Evolutionary conservation across 2,113 vertebrate species (phyloP).

Genomic region (Tragulus kanchil): DNA sequence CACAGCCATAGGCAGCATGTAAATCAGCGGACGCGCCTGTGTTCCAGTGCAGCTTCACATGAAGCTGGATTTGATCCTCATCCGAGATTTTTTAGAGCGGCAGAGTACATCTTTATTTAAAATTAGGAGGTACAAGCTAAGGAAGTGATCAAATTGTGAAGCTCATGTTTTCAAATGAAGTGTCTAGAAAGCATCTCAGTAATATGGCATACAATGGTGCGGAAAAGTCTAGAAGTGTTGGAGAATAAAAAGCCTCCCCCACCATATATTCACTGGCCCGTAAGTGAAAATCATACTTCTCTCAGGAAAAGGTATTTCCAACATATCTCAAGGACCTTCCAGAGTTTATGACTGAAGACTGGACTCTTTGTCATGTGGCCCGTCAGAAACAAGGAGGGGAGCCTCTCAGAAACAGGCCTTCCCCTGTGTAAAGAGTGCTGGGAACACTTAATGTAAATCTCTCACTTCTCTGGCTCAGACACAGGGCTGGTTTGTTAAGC

Average conservation of each 20-base stretch:
- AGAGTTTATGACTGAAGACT: background rate
- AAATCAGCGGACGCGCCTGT: too few relatives aligned
- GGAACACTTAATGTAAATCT: background rate
- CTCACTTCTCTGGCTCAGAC: background rate
- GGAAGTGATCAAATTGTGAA: background rate
- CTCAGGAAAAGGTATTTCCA: background rate
- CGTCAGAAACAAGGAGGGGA: background rate
- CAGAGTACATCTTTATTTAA: background rate
- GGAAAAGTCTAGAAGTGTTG: background rate
- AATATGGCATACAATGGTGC: background rate
- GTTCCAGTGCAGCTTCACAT: background rate
- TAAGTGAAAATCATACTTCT: background rate
- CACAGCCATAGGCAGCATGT: accelerated
- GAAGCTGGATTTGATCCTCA: background rate
- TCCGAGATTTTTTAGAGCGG: background rate
- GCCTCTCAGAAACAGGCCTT: background rate
- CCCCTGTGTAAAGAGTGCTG: background rate
- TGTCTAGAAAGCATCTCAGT: background rate
- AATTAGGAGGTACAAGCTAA: background rate
- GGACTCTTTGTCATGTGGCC: background rate
- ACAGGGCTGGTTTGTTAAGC: background rate
- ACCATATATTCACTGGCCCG: background rate
- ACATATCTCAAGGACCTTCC: background rate
- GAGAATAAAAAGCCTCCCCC: accelerated
- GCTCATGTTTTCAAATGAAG: background rate